Evolutionary conservation across 2,797 vertebrate species (phyloP), one percentile per base, ranked within the genome.

Genomic region (Cyprinodon diabolis): DNA sequence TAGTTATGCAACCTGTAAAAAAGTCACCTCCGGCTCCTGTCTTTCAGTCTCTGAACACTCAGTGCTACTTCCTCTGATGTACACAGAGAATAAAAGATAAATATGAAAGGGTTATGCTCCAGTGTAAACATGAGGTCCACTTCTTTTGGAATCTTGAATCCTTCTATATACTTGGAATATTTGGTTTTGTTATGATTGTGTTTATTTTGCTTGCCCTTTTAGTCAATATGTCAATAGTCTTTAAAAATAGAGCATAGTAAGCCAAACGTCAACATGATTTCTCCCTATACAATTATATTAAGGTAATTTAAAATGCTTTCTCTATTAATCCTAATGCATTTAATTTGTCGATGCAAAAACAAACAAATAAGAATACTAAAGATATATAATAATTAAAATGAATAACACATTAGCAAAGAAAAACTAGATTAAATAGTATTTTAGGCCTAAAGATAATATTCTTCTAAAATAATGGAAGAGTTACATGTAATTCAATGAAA

Each of bases 31-130:
- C 14, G 76, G 70, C 74, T 21, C 10, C 72, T 10, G 55, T 75
- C 49, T 65, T 65, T 75, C 54, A 47, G 1, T 69, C 68, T 76
- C 17, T 25, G 25, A 35, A 25, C 47, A 68, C 40, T 48, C 65
- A 14, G 37, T 52, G 0, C 30, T 65, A 83, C 82, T 74, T 87
- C 73, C 78, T 83, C 76, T 48, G 15, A 1, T 77, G 40, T 76
- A 0, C 65, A 25, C 48, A 7, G 68, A 76, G 77, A 83, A 85
- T 77, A 82, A 70, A 83, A 90, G 84, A 74, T 78, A 71, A 71
- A 77, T 68, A 74, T 71, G 21, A 1, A 1, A 72, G 4, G 6
- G 19, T 5, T 13, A 56, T 75, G 68, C 47, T 51, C 17, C 40
- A 6, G 47, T 0, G 12, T 4, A 40, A 1, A 19, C 49, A n/a